These are phyloP conservation scores for Diglossa cyanea DNA, from an alignment of 2,797 vertebrate species.

Conservation along the genomic window DNA sequence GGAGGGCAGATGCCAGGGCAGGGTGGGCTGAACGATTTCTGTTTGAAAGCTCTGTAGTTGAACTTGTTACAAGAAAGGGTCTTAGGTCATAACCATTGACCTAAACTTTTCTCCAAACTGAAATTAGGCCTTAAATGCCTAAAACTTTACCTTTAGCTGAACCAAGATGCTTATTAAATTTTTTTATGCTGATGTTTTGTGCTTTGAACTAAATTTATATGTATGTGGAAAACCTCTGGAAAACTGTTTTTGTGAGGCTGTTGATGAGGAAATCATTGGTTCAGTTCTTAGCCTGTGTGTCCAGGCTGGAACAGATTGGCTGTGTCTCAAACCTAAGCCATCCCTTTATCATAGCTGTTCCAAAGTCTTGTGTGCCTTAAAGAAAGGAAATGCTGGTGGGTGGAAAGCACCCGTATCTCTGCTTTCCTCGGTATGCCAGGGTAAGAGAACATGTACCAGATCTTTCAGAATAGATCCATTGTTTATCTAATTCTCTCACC, in stretches of 20 bases:
- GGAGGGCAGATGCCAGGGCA: neutral
- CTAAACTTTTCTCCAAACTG: neutral
- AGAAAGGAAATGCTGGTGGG: neutral
- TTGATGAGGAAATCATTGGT: neutral
- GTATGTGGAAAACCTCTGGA: neutral
- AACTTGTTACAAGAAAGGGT: neutral
- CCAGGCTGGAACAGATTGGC: neutral
- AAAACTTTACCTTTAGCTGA: neutral
- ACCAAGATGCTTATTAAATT: neutral
- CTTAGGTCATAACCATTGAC: neutral
- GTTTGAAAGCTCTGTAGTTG: neutral
- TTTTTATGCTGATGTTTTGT: neutral
- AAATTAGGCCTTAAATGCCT: neutral
- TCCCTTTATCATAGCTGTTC: rapidly evolving
- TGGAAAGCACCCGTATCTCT: neutral
- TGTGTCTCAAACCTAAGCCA: neutral
- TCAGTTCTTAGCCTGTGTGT: neutral
- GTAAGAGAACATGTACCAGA: neutral
- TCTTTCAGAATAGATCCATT: neutral
- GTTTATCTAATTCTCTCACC: neutral
- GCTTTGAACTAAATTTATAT: neutral
- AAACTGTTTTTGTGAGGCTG: neutral
- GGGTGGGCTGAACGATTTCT: neutral
- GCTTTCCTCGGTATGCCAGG: neutral
- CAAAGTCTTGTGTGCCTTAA: neutral